Evolutionary conservation across 1,140 invertebrate species (phyloP), one percentile per base, ranked within the genome.

Genomic region (Drosophila ananassae): DNA sequence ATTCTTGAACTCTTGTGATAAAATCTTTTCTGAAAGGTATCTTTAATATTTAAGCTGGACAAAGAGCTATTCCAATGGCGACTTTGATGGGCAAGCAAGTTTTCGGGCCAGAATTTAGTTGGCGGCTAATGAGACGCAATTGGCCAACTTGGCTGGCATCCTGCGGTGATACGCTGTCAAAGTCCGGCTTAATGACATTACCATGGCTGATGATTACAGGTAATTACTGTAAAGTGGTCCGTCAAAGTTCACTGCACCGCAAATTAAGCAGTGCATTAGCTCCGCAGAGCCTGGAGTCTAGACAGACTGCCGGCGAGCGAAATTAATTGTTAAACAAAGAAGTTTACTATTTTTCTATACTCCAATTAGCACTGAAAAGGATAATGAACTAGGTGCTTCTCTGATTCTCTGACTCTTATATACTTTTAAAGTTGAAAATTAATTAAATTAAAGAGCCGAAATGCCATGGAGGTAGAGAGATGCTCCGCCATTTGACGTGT

Each of bases 221-320:
- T 69, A 69, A 69, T 69, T 69, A 69, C 64, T 54, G 12, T 17
- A 69, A 69, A 69, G 67, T 69, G 53, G 37, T 55, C 50, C n/a
- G 78, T 28, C 61, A 82, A 37, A 82, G 79, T 81, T 81, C 79
- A 78, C 48, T 82, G 79, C 62, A 68, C 79, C 58, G 59, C 67
- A 73, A 84, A 83, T 84, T 85, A 62, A 85, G 64, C 72, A 41
- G 30, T 51, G 34, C 39, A 53, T 59, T 54, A 32, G 64, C 55
- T 51, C 30, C 30, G 22, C 30, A 39, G 25, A 28, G 25, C 7
- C 25, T 28, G 7, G 22, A 28, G 53, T 64, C 77, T 64, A 84
- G 80, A 84, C 80, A 50, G 62, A 84, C 80, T 66, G 41, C 69
- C 68, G 74, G 25, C 78, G 60, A 48, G 25, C 57, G 34, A 74